These are phyloP conservation scores for Synodontis membranacea DNA, from an alignment of 2,113 vertebrate species.

Conservation along the genomic window DNA sequence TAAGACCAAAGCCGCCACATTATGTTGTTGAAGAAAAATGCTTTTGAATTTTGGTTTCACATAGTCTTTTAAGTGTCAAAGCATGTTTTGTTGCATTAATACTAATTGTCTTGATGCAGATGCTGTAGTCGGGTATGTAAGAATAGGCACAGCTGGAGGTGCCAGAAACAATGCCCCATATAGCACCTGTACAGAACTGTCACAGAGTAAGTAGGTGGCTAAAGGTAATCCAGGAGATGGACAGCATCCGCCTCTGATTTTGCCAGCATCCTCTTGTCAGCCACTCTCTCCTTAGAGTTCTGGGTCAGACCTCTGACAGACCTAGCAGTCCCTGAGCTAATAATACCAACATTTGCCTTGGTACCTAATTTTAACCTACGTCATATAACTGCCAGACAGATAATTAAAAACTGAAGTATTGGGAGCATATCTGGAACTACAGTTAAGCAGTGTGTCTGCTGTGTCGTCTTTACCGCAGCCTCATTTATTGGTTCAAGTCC, in stretches of 20 bases:
- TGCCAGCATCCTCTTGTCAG: not conserved
- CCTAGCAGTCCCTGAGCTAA: not conserved
- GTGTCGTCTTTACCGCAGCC: not conserved
- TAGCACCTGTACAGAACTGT: not conserved
- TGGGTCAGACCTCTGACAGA: not conserved
- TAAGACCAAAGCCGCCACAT: not conserved
- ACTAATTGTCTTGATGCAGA: not conserved
- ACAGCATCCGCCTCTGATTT: not conserved
- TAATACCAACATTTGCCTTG: not conserved
- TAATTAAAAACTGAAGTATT: not conserved
- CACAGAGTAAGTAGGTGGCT: not conserved
- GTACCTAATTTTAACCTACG: not conserved
- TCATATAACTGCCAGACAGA: not conserved
- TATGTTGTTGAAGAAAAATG: not conserved
- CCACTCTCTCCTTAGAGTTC: not conserved
- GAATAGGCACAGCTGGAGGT: not conserved
- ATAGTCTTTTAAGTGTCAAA: not conserved
- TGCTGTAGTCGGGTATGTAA: not conserved
- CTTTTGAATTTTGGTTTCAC: not conserved
- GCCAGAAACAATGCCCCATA: not conserved
- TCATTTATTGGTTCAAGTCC: constrained; percentile 9
- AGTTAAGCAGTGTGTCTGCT: not conserved
- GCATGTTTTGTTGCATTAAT: not conserved
- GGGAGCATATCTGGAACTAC: not conserved
- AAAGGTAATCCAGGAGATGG: not conserved